Evolutionary conservation across 2,797 vertebrate genomes (phyloP).

Genomic region (Darevskia nairensis): DNA sequence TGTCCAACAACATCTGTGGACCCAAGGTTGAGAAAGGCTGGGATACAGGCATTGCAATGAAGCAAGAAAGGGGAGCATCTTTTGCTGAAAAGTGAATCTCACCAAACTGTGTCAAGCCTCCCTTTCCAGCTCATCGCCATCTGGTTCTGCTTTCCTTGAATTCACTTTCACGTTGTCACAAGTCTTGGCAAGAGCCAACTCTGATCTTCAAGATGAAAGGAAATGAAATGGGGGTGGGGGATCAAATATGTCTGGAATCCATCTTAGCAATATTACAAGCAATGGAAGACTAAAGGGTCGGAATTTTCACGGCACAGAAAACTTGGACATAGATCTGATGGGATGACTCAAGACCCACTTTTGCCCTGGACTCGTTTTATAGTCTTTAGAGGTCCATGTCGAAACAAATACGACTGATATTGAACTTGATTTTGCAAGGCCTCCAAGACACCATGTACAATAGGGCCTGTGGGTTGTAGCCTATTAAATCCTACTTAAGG

Average conservation of each 20-base stretch:
- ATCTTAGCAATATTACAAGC: neutral
- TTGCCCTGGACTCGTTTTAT: neutral
- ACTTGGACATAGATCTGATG: neutral
- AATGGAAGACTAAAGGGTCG: neutral
- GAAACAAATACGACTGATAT: neutral
- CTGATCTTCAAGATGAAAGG: neutral
- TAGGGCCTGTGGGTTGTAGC: neutral
- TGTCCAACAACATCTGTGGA: too few relatives aligned
- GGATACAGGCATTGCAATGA: neutral
- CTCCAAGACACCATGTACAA: neutral
- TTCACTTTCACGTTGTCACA: neutral
- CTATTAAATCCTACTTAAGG: too few relatives aligned
- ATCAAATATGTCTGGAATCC: neutral
- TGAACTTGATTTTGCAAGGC: neutral
- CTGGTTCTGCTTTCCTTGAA: conserved; percentile 2
- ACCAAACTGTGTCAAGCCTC: neutral
- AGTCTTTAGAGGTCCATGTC: neutral
- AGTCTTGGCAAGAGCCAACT: neutral
- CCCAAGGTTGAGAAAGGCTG: too few relatives aligned
- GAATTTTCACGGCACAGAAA: neutral
- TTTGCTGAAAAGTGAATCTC: neutral
- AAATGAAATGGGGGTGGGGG: too few relatives aligned
- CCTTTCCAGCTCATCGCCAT: neutral
- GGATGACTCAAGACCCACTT: neutral
- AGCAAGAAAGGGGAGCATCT: neutral